Conservation (phyloP, 2,797 vertebrate species). For the Epinephelus malabaricus region DNA sequence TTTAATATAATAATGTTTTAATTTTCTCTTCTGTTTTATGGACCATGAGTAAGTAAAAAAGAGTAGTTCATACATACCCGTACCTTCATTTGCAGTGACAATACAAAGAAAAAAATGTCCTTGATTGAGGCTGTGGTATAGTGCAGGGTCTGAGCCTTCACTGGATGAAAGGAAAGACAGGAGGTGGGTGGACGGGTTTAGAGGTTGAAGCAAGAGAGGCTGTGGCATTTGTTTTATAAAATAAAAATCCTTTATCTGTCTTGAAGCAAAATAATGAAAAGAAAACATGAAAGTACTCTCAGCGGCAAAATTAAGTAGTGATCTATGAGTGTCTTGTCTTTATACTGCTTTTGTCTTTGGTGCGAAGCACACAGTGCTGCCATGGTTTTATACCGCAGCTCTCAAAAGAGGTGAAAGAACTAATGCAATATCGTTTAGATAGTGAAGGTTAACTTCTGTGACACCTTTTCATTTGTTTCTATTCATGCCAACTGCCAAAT, state of each 20-base stretch:
- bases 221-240: not conserved
- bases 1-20: not conserved
- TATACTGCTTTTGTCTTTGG: not conserved
- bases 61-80: not conserved
- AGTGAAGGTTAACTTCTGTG: not conserved
- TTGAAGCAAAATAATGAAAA: not conserved
- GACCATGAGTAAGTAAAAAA: not conserved
- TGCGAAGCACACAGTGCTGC: not conserved
- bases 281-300: not conserved
- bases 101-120: not conserved
- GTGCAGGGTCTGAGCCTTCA: not conserved
- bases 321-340: not conserved
- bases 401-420: too few relatives aligned
- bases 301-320: not conserved
- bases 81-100: not conserved
- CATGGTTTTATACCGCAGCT: not conserved
- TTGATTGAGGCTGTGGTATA: constrained; percentile 20
- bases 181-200: constrained; percentile 7
- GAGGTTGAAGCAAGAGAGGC: constrained; percentile 3
- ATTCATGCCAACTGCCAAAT: not conserved
- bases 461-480: not conserved
- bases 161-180: constrained; percentile 2
- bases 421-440: not conserved
- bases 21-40: not conserved
- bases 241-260: not conserved